Evolutionary conservation across 2,888 invertebrate genomes (phyloP).

Genomic region (Brassicogethes aeneus): DNA sequence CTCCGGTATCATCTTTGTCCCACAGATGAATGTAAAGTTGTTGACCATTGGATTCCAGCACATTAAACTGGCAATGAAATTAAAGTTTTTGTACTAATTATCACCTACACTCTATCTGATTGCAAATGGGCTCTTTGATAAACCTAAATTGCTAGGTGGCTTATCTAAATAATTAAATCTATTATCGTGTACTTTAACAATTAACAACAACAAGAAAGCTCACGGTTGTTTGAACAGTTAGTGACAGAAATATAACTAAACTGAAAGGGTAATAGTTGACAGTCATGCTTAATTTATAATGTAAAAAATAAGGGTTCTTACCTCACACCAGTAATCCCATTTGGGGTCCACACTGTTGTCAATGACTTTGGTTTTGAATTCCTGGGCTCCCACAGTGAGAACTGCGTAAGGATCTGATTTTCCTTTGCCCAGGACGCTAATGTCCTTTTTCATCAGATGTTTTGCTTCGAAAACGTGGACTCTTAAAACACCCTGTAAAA

Average conservation of each 20-base stretch:
- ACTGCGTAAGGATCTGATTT: slow-evolving; percentile 97
- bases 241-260: slow-evolving; percentile 26
- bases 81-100: neutral
- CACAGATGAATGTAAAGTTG: slow-evolving; percentile 65
- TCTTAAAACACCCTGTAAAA: slow-evolving; percentile 75
- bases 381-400: slow-evolving; percentile 85
- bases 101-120: no score
- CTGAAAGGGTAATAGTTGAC: no score
- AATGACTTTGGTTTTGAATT: slow-evolving; percentile 88
- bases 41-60: slow-evolving; percentile 62
- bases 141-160: neutral
- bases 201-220: neutral
- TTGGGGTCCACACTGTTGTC: slow-evolving; percentile 91
- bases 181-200: no score
- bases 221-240: neutral
- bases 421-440: slow-evolving; percentile 80
- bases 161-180: neutral
- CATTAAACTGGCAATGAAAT: slow-evolving; percentile 33
- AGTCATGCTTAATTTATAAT: no score
- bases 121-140: neutral
- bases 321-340: slow-evolving; percentile 98
- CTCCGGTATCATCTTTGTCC: slow-evolving; percentile 80
- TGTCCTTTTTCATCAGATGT: slow-evolving; percentile 93
- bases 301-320: no score
- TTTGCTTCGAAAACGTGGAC: slow-evolving; percentile 92